Evolutionary conservation across 64 coral and sea anemone species (phyloP).

Genomic region (Trachythela sp.): DNA sequence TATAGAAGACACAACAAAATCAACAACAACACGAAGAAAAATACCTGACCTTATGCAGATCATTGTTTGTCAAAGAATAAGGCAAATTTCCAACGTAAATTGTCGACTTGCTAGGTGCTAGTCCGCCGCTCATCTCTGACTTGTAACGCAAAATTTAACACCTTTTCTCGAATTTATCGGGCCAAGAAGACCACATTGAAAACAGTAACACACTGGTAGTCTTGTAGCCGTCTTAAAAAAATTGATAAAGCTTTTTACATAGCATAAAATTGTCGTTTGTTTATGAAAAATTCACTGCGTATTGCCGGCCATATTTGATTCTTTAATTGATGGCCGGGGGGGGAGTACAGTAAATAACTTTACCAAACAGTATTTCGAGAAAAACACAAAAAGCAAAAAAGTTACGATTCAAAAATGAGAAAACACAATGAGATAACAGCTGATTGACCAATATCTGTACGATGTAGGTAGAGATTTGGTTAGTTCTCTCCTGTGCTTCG

Average conservation of each 20-base stretch:
- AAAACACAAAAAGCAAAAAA: too few relatives aligned
- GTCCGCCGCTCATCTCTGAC: conserved; percentile 69
- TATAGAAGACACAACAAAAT: background rate
- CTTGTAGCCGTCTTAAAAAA: background rate
- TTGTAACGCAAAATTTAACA: background rate
- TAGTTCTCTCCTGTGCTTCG: too few relatives aligned
- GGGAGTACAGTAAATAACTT: too few relatives aligned
- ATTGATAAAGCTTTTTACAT: background rate
- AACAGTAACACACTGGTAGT: background rate
- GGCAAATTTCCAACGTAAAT: conserved; percentile 96
- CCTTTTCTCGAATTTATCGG: background rate
- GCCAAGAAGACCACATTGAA: background rate
- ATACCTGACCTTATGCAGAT: conserved; percentile 81
- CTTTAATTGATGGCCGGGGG: too few relatives aligned
- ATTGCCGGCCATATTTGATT: too few relatives aligned
- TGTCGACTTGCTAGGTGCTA: conserved; percentile 97
- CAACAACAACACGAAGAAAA: background rate
- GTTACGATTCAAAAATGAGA: too few relatives aligned
- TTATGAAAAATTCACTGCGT: too few relatives aligned
- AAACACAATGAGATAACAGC: too few relatives aligned
- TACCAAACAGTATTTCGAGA: too few relatives aligned
- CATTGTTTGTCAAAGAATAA: conserved; percentile 94
- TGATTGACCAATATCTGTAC: too few relatives aligned
- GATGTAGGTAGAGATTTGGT: too few relatives aligned
- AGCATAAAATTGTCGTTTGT: background rate